Evolutionary conservation across 2,113 vertebrate genomes (phyloP).

Genomic region (Varanus salvator): DNA sequence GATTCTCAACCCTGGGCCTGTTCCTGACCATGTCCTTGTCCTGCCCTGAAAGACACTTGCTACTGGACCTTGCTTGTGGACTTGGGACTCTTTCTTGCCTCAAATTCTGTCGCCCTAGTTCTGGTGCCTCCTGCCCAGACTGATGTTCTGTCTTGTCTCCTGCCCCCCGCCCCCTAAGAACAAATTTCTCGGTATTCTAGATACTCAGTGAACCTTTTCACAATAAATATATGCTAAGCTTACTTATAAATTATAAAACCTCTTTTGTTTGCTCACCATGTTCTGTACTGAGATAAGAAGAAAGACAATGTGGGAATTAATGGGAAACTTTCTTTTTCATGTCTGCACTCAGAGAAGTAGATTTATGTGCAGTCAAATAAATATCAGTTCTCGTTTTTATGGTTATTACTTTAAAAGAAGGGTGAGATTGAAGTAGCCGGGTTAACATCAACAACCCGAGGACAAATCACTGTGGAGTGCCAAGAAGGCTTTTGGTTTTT

Average conservation of each 20-base stretch:
- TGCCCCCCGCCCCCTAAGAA: no score
- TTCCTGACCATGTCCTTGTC: no score
- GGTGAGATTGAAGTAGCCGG: constrained; percentile 11
- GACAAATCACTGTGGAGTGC: constrained; percentile 7
- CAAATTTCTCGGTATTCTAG: constrained; percentile 33
- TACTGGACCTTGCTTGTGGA: no score
- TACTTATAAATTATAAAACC: constrained; percentile 8
- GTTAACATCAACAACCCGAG: constrained; percentile 17
- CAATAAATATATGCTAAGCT: constrained; percentile 32
- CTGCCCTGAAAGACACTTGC: no score
- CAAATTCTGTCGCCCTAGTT: no score
- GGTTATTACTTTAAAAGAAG: constrained; percentile 18
- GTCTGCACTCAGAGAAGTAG: constrained; percentile 6
- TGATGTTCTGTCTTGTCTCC: no score
- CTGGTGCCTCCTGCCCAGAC: no score
- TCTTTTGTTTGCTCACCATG: constrained; percentile 35
- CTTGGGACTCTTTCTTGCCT: no score
- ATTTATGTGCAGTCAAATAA: constrained; percentile 35
- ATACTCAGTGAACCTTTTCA: constrained; percentile 28
- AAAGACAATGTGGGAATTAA: constrained; percentile 36
- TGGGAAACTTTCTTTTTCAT: constrained; percentile 22
- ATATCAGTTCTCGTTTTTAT: not conserved
- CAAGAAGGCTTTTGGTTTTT: constrained; percentile 45
- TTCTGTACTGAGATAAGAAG: constrained; percentile 30
- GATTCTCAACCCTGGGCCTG: no score